These are phyloP conservation scores for Parauchenoglanis punctatus DNA, from an alignment of 2,797 vertebrate genomes.

Conservation along the genomic window DNA sequence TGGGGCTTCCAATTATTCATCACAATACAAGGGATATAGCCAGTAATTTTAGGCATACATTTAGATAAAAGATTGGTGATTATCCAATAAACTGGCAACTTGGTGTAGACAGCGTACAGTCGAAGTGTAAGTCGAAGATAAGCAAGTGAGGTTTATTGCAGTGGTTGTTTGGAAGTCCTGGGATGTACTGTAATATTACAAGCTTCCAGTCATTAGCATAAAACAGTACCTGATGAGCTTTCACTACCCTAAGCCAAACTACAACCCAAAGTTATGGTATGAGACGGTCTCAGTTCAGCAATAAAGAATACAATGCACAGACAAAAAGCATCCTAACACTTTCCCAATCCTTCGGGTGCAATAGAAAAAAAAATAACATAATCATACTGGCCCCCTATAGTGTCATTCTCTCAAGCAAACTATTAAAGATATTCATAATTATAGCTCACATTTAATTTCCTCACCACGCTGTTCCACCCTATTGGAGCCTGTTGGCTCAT, in stretches of 20 bases:
- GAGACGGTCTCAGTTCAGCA: not conserved
- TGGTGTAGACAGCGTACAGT: not conserved
- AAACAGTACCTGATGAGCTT: not conserved
- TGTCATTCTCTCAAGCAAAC: not conserved
- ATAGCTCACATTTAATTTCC: not conserved
- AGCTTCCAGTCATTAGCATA: not conserved
- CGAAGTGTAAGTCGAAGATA: not conserved
- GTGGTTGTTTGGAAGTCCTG: not conserved
- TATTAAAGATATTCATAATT: not conserved
- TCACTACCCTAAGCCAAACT: not conserved
- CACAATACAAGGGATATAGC: not conserved
- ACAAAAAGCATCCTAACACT: not conserved
- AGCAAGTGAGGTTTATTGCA: not conserved
- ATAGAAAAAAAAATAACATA: not conserved
- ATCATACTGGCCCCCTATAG: not conserved
- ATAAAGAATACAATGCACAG: not conserved
- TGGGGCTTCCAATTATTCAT: not conserved
- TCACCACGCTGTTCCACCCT: not conserved
- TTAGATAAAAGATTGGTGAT: not conserved
- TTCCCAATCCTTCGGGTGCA: not conserved
- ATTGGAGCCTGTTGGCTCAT: slow-evolving; percentile 19
- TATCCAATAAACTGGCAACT: not conserved
- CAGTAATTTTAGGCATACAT: not conserved
- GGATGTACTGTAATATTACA: not conserved
- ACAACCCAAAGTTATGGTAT: not conserved